Evolutionary conservation across 1,140 invertebrate genomes (phyloP).

Genomic region (Oryctes rhinoceros): DNA sequence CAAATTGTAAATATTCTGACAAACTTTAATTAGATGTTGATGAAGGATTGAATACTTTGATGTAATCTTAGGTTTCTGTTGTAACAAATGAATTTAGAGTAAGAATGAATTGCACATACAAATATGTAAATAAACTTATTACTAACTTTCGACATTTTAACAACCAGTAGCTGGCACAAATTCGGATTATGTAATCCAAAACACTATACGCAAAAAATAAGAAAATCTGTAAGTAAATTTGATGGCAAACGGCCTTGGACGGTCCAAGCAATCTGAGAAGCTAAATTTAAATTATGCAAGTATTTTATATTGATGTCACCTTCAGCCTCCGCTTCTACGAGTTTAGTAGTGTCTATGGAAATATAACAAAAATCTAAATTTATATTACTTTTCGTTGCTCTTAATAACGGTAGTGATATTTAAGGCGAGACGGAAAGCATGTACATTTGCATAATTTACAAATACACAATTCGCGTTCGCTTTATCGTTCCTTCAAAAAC

Average conservation of each 20-base stretch:
- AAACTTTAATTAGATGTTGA: neutral
- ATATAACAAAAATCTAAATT: neutral
- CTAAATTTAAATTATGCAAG: conserved; percentile 12
- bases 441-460: neutral
- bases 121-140: neutral
- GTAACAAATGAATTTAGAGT: neutral
- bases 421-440: neutral
- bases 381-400: conserved; percentile 11
- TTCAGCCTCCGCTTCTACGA: neutral
- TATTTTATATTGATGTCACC: conserved; percentile 4
- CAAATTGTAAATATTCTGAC: too few species aligned
- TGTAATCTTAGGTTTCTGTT: neutral
- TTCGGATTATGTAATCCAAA: neutral
- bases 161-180: neutral
- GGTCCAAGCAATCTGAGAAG: neutral
- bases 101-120: neutral
- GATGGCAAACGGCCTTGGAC: conserved; percentile 1
- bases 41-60: neutral
- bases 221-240: neutral
- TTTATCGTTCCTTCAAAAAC: too few species aligned
- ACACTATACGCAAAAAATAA: neutral
- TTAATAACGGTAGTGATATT: conserved; percentile 23
- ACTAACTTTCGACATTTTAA: conserved; percentile 18
- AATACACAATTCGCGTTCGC: neutral
- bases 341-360: neutral